Base-by-base conservation (phyloP, 2,113 vertebrate genomes). In the Illadopsis cleaveri region DNA sequence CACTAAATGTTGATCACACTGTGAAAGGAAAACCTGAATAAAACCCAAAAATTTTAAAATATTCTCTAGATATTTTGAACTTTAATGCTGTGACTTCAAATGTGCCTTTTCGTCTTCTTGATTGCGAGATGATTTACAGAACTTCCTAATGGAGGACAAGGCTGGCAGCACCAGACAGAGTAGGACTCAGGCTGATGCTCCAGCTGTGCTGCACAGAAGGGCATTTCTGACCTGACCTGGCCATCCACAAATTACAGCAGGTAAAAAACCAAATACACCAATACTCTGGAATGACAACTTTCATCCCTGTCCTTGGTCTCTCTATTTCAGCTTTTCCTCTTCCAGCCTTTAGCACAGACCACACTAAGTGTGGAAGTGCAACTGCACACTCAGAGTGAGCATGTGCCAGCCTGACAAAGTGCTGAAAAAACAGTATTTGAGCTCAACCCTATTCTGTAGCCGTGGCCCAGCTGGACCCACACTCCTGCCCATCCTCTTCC, bases 391-490 rank as follows among this genome's bases (percentile, higher is more conserved):
- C 6, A 5, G 31, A 27, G 14, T 1, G 30, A 77, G 21, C 2
- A 22, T 1, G 7, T 9, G 23, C 8, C 75, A 62, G 48, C 25
- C 44, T 76, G 54, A 50, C 3, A 68, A 82, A 84, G 40, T 13
- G 28, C 28, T 30, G 33, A 16, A 65, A 82, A 83, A 57, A 0
- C 31, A 40, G 16, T 28, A 19, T 65, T 62, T 68, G 37, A 87
- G 30, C 53, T 42, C 73, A 75, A 12, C 5, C 4, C 19, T 24
- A 2, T 5, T 12, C 57, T 42, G 7, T 6, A 81, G 8, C 56
- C 0, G 0, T 37, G 28, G 21, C 10, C 25, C 56, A 84, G 12
- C 11, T 40, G 19, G 24, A 77, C 5, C 12, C 4, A 1, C 20
- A 8, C 11, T 40, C 45, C 45, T 65, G 28, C 37, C 37, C 56